Evolutionary conservation across 2,888 invertebrate species (phyloP), one percentile per base, ranked within the genome.

Genomic region (Tyria jacobaeae): DNA sequence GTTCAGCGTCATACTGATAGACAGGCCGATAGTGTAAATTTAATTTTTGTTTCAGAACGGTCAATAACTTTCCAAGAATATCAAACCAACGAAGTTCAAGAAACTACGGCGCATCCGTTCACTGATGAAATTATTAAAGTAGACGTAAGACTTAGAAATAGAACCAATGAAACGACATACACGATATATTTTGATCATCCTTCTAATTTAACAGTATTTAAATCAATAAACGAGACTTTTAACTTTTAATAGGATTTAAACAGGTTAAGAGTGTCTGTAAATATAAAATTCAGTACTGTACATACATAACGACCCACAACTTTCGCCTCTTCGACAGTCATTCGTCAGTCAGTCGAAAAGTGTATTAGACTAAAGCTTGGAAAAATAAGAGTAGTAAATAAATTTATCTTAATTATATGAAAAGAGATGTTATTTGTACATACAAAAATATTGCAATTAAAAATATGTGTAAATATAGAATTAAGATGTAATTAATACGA

Each of bases 101-200:
- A 39, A 9, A 53, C 37, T n/a, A 31, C 21, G 31, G 49, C 37
- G 27, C 27, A 37, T 17, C 21, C 27, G 10, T 44, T 48, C 35
- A 34, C 21, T 25, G 9, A 48, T 5, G 39, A 27, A 31, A 31
- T 37, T 31, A 21, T 60, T 9, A 21, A 44, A 44, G 12, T 44
- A 21, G 44, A 44, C 12, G 17, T 44, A 2, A 44, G 21, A 47
- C n/a, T 34, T 39, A 62, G 31, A 15, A 37, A 35, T 37, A 31
- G 25, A 15, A 48, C 37, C 1, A 53, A 54, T 39, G 37, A 60
- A 48, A 53, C 47, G 3, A 14, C 7, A 24, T 27, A 48, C 24
- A 62, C 53, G 14, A 39, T 62, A 39, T 34, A 58, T 10, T 41
- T 24, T 56, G 57, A 60, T 35, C 39, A 44, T 49, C 21, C 21